Base-by-base conservation (phyloP, 37 sponge, comb jelly and placozoan genomes). In the Aphrocallistes beatrix region DNA sequence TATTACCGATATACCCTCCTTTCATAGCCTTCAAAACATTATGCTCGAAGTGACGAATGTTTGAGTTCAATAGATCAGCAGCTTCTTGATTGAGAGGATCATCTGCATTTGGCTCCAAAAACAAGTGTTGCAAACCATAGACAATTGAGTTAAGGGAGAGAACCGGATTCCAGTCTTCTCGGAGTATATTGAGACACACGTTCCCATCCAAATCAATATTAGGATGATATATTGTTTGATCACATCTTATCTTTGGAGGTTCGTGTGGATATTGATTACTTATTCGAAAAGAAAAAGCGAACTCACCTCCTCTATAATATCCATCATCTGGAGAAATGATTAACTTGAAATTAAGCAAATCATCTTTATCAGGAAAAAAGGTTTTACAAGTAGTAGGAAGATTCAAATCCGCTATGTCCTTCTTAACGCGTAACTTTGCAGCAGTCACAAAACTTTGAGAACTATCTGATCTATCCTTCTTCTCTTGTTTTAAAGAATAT, bases 151-250 rank as follows among this genome's bases (percentile, higher is more conserved):
- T 96, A 34, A 96, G 88, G 28, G 97, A 91, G 38, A 96, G 75
- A 23, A 96, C 95, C 48, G 97, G 97, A 25, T 96, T 96, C 97
- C 97, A 96, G 83, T 96, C 97, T 83, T 96, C 97, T 82, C 97
- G 94, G 38, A 96, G 84, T 17, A 96, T 96, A 69, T 96, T 96
- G 36, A 96, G 87, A 51, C 97, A 96, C 30, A 96, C 90, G 82
- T 96, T 96, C 17, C 97, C 97, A 38, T 96, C 97, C 75, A 96
- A 47, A 40, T 96, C 97, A 69, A 96, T 96, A 75, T 96, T 96
- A 30, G 97, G 97, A 82, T 96, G 97, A 84, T 96, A 96, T 0
- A 96, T 91, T 91, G 90, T 81, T 0, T 88, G 10, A 51, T 92
- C 91, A 89, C 97, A 96, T 84, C 94, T 96, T 36, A 96, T 94